These are phyloP conservation scores for Mormyrus lacerda DNA, from an alignment of 2,113 vertebrate genomes.

Conservation along the genomic window DNA sequence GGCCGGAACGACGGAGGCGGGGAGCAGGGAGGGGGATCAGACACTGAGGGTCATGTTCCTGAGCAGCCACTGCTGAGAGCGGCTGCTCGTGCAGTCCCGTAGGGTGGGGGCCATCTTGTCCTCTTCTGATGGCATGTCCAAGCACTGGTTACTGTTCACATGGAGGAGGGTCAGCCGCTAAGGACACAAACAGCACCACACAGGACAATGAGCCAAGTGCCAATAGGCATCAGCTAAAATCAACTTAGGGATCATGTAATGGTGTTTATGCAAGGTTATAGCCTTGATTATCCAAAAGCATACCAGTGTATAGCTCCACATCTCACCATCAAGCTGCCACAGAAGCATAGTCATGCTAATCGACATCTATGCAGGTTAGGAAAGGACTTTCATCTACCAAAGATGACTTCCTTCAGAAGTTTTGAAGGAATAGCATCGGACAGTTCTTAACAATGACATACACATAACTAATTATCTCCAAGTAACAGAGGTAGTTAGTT, in stretches of 20 bases:
- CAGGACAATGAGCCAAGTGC: background rate
- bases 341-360: background rate
- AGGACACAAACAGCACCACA: slow-evolving; percentile 3
- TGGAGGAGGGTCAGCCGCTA: slow-evolving; percentile 88
- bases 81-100: slow-evolving; percentile 74
- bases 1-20: too few species aligned
- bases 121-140: slow-evolving; percentile 88
- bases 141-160: slow-evolving; percentile 96
- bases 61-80: slow-evolving; percentile 93
- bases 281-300: background rate
- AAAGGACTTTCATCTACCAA: background rate
- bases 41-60: slow-evolving; percentile 87
- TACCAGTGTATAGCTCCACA: background rate
- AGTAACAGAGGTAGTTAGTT: background rate
- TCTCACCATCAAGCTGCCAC: background rate
- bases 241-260: background rate
- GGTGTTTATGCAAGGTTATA: background rate
- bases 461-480: background rate
- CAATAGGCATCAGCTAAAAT: background rate
- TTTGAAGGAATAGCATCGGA: background rate
- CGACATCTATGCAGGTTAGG: background rate
- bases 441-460: background rate
- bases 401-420: background rate
- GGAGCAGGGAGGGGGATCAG: slow-evolving; percentile 46
- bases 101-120: slow-evolving; percentile 93